These are phyloP conservation scores for Anastrepha obliqua DNA, from an alignment of 1,140 invertebrate genomes.

Conservation along the genomic window DNA sequence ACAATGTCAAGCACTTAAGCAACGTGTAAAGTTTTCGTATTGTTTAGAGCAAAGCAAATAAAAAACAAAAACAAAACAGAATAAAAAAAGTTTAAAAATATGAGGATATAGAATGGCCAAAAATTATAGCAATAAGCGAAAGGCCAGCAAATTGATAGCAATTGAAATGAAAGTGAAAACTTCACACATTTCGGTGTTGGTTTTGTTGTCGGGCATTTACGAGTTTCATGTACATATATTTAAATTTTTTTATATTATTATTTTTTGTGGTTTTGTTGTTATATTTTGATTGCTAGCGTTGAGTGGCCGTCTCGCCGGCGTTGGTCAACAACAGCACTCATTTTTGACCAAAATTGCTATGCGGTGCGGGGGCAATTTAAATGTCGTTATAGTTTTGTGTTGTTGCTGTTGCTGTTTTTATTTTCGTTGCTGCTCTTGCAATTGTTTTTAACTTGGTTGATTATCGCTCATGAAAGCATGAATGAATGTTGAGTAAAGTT, in stretches of 20 bases:
- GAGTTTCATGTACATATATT: not conserved
- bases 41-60: not conserved
- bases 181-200: constrained; percentile 40
- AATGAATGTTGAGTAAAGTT: constrained; percentile 41
- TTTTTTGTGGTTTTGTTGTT: constrained; percentile 38
- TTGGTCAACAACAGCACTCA: constrained; percentile 42
- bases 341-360: constrained; percentile 45
- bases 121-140: constrained; percentile 50
- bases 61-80: not conserved
- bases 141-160: constrained; percentile 37
- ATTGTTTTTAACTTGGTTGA: not conserved
- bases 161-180: constrained; percentile 53
- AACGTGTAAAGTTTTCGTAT: constrained; percentile 6
- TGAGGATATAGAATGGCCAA: constrained; percentile 28
- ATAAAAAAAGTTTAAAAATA: not conserved
- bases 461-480: constrained; percentile 7
- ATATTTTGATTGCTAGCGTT: constrained; percentile 28
- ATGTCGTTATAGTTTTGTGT: constrained; percentile 44
- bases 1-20: constrained; percentile 39
- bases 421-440: not conserved
- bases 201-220: constrained; percentile 27
- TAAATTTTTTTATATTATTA: constrained; percentile 1
- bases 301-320: constrained; percentile 6
- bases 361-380: constrained; percentile 42
- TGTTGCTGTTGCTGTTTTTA: not conserved